Conservation (phyloP, 2,113 vertebrate genomes). For the Leptocoma aspasia region DNA sequence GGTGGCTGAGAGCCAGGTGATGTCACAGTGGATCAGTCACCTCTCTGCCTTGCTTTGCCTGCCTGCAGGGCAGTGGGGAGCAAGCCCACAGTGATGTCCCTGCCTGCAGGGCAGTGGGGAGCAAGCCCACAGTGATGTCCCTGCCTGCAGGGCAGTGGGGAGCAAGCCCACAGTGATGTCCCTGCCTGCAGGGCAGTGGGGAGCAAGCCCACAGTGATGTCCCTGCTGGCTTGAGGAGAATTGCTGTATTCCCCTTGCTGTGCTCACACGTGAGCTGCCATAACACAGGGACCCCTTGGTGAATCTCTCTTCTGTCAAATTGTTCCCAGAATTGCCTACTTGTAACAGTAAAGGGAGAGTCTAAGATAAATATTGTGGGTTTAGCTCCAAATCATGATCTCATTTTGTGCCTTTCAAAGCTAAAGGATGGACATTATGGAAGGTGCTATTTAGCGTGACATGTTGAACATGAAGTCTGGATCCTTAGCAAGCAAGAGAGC, state of each 20-base stretch:
- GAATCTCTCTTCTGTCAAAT: not conserved
- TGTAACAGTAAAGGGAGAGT: not conserved
- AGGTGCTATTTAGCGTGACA: not conserved
- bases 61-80: not conserved
- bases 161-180: no score
- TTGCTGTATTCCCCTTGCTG: accelerated
- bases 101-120: no score
- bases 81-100: no score
- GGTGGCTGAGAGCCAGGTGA: not conserved
- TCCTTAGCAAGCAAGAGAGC: not conserved
- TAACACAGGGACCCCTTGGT: not conserved
- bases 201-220: not conserved
- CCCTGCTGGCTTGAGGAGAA: not conserved
- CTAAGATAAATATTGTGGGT: not conserved
- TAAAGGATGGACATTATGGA: not conserved
- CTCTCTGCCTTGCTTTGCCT: not conserved
- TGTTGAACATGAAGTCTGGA: accelerated
- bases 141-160: no score
- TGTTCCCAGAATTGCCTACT: not conserved
- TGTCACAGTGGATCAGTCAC: not conserved
- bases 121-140: no score
- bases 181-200: no score
- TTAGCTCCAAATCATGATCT: not conserved
- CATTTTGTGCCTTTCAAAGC: not conserved
- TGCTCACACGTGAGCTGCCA: accelerated